A percentile compares a stretch with the other conserved stretches of the same genome.
Evolutionary conservation across 2,888 invertebrate genomes (phyloP).

Genomic region (Scaeva pyrastri): DNA sequence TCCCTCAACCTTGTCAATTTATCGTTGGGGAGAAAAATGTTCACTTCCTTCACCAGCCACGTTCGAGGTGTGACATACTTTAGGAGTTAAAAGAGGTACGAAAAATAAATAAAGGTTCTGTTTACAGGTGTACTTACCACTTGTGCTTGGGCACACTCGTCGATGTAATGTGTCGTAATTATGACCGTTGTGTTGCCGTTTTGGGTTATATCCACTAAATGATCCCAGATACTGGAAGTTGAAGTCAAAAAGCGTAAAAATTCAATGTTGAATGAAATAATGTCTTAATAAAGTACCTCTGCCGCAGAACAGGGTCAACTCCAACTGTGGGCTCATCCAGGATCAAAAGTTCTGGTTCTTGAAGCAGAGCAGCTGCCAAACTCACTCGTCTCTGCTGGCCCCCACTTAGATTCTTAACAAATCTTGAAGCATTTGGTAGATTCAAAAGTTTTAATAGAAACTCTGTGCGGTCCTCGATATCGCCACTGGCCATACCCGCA

Average conservation of each 20-base stretch:
- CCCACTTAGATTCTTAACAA: conserved; percentile 92
- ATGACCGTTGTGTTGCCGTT: conserved; percentile 91
- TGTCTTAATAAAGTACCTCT: conserved; percentile 85
- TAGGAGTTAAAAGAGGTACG: conserved; percentile 45
- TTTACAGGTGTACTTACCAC: conserved; percentile 86
- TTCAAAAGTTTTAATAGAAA: conserved; percentile 89
- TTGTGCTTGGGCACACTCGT: conserved; percentile 93
- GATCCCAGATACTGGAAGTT: conserved; percentile 91
- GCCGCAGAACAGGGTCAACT: conserved; percentile 94
- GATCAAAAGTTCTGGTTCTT: conserved; percentile 95
- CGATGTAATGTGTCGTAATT: conserved; percentile 94
- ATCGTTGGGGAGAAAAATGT: conserved; percentile 21
- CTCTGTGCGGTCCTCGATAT: conserved; percentile 89
- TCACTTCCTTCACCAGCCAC: conserved; percentile 24
- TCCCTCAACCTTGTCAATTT: conserved; percentile 30
- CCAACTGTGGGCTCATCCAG: conserved; percentile 97
- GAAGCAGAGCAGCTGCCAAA: conserved; percentile 93
- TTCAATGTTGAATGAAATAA: conserved; percentile 29
- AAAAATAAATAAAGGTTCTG: conserved; percentile 43
- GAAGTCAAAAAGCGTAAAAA: conserved; percentile 39
- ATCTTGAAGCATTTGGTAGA: conserved; percentile 85
- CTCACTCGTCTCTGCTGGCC: conserved; percentile 96
- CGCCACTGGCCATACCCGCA: conserved; percentile 88
- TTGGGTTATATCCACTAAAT: conserved; percentile 91
- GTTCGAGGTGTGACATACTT: conserved; percentile 31